Base-by-base conservation (phyloP, 2,113 vertebrate genomes). In the Scatophagus argus region DNA sequence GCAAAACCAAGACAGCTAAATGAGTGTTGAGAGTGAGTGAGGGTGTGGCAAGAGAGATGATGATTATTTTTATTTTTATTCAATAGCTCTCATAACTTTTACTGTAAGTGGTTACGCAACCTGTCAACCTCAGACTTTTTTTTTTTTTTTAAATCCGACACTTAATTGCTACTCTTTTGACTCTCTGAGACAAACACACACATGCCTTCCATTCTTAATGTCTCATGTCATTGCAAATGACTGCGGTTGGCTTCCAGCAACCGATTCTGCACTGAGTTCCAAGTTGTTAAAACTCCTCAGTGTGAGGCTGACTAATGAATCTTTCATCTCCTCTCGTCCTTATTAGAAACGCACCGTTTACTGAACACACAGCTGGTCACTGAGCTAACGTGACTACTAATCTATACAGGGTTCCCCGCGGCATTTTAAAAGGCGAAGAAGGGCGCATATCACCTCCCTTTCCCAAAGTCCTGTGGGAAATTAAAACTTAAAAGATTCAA, bases 101-200 rank as follows among this genome's bases (percentile, higher is more conserved):
- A 41, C 41, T 38, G 7, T 46, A 38, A 69, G 52, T 82, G 4
- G 32, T 73, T 73, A 75, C 17, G 43, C 27, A 63, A 72, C 29
- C 36, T 56, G 39, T 23, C 14, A 74, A 2, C 17, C 27, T 49
- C 23, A 58, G 62, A 62, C 23, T 13, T 63, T 61, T 66, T 38
- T n/a, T n/a, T n/a, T n/a, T n/a, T n/a, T n/a, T n/a, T n/a, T n/a
- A n/a, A 46, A 72, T 52, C 14, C 5, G 62, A 64, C 38, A 44
- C 72, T 34, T 68, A 8, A 17, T 47, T 72, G 38, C 29, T 49
- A 12, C 14, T 16, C 44, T 51, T 34, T 58, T 19, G 59, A 1
- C 41, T 25, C 25, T 39, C 21, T 21, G 32, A 34, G 11, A 54
- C 4, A 0, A 34, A 10, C 56, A 52, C 44, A 61, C 7, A 44